phyloP scores from a whole-genome alignment of 2,888 invertebrate genomes.

The Metacarcinus magister region DNA sequence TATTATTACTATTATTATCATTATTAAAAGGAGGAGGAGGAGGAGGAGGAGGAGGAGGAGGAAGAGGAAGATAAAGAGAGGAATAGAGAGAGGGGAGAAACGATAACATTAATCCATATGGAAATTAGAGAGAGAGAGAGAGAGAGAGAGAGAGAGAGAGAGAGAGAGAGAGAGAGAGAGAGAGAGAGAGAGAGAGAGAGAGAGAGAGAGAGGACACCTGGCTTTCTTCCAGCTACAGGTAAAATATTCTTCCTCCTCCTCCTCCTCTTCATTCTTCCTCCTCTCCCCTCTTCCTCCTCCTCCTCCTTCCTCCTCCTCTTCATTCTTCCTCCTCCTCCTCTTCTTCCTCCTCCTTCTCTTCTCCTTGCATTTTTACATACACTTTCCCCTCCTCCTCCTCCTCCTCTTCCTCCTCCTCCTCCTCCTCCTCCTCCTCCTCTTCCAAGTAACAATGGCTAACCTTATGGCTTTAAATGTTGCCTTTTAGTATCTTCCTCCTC shows the following conservation, averaged over 20 bases:
- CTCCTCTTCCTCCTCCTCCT: conserved; percentile 50
- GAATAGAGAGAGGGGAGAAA: background rate
- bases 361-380: background rate
- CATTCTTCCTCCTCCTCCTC: background rate
- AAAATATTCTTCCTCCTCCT: background rate
- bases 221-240: background rate
- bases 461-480: conserved; percentile 7
- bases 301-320: background rate
- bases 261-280: background rate
- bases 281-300: background rate
- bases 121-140: no score
- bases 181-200: conserved; percentile 64
- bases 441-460: conserved; percentile 1
- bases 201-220: conserved; percentile 34
- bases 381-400: background rate
- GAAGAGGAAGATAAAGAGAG: background rate
- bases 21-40: background rate
- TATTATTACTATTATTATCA: no score
- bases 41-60: background rate
- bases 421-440: background rate
- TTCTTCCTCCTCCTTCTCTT: background rate
- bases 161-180: conserved; percentile 44
- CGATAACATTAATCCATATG: background rate
- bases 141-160: conserved; percentile 56
- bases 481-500: background rate